A percentile compares a stretch with the other conserved stretches of the same genome.
Evolutionary conservation across 1,140 invertebrate genomes (phyloP).

Genomic region (Trinorchestia longiramus): DNA sequence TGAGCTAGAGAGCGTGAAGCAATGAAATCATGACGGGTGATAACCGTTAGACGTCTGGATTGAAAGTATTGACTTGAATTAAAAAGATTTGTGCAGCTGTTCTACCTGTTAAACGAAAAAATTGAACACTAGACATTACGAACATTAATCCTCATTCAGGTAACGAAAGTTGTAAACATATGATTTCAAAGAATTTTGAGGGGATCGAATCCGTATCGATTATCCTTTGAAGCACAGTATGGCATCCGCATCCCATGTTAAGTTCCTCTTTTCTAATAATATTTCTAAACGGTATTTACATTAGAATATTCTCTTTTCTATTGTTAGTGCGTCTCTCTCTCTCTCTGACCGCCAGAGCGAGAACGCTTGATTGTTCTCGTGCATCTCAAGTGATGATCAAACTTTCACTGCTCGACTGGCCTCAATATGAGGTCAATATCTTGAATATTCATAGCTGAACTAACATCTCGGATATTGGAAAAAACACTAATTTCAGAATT

Average conservation of each 20-base stretch:
- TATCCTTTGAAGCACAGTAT: not conserved
- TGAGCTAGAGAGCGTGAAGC: no score
- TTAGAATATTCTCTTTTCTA: not conserved
- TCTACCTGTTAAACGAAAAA: no score
- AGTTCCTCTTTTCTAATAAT: not conserved
- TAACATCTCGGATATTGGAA: not conserved
- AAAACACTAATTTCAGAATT: not conserved
- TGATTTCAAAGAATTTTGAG: not conserved
- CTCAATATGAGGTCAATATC: not conserved
- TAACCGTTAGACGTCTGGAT: no score
- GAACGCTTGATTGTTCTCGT: not conserved
- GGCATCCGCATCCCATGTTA: not conserved
- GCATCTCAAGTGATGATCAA: not conserved
- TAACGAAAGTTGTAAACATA: no score
- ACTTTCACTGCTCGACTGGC: not conserved
- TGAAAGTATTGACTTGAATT: no score
- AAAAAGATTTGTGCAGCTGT: no score
- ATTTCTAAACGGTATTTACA: no score
- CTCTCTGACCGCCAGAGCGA: not conserved
- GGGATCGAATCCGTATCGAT: not conserved
- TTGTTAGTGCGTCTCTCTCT: not conserved
- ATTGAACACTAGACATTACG: no score
- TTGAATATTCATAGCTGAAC: not conserved
- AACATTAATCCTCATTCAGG: no score
- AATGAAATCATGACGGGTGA: no score